A percentile compares a stretch with the other conserved stretches of the same genome.
Conservation (phyloP, 2,888 invertebrate species). For the Pharmacophagus antenor region DNA sequence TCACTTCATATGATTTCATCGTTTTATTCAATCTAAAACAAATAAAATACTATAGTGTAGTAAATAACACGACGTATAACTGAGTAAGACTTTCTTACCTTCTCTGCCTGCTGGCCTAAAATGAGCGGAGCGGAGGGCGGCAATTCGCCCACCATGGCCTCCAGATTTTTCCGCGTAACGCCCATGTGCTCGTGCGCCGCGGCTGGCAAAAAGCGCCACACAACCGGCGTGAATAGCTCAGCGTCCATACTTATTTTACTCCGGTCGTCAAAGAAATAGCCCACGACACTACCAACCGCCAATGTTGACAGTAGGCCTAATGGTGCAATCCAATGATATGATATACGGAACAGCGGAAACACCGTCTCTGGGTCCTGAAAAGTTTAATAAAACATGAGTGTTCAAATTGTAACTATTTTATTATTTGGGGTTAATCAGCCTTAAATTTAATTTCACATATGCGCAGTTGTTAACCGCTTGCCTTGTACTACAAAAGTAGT, state of each 20-base stretch:
- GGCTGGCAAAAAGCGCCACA: conserved; percentile 59
- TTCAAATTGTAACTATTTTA: neutral
- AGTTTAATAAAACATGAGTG: neutral
- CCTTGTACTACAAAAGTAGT: too few relatives aligned
- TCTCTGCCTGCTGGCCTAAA: conserved; percentile 43
- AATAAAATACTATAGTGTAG: conserved; percentile 12
- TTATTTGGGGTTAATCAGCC: neutral
- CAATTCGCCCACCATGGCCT: conserved; percentile 35
- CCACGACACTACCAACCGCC: conserved; percentile 84
- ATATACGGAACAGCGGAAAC: conserved; percentile 88
- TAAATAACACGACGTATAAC: neutral
- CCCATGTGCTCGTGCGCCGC: conserved; percentile 53
- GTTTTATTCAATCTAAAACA: conserved; percentile 55
- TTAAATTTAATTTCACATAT: neutral
- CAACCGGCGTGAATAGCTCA: conserved; percentile 62
- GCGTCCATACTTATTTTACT: conserved; percentile 54
- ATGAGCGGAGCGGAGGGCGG: conserved; percentile 58
- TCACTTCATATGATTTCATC: conserved; percentile 53
- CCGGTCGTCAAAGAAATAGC: conserved; percentile 56
- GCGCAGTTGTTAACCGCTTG: too few relatives aligned
- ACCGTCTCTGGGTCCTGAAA: conserved; percentile 69
- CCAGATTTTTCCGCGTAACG: conserved; percentile 40
- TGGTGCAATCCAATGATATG: conserved; percentile 91
- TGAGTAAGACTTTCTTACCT: conserved; percentile 31
- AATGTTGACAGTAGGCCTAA: conserved; percentile 85